These are phyloP conservation scores for Blastomussa wellsi DNA, from an alignment of 92 coral and sea anemone genomes.

Conservation along the genomic window DNA sequence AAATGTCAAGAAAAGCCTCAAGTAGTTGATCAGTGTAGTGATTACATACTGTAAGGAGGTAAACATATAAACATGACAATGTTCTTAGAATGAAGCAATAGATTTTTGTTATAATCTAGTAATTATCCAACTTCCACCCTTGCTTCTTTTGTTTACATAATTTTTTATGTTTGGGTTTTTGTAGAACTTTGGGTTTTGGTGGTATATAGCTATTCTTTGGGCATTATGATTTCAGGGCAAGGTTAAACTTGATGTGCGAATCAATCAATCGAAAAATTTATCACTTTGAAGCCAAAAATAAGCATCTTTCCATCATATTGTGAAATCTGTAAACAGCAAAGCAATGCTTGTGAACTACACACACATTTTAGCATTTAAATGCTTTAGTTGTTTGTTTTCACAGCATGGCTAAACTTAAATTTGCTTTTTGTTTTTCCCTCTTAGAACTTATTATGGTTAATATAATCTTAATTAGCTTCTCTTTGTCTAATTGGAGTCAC, in stretches of 20 bases:
- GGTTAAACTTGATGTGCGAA: not conserved
- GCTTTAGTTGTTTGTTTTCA: constrained; percentile 16
- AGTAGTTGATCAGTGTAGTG: not conserved
- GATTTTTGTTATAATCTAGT: not conserved
- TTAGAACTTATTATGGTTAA: not conserved
- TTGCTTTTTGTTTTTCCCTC: not conserved
- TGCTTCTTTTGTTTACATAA: not conserved
- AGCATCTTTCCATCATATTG: not conserved
- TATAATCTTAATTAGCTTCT: not conserved
- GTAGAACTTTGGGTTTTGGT: not conserved
- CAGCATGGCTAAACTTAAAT: not conserved
- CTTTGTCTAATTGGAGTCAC: not conserved
- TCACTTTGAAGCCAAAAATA: not conserved
- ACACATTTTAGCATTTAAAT: not conserved
- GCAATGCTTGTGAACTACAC: not conserved
- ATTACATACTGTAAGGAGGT: not conserved
- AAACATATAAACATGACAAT: not conserved
- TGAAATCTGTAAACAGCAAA: not conserved
- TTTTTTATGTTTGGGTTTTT: not conserved
- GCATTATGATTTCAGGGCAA: not conserved
- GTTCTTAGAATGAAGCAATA: not conserved
- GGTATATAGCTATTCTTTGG: not conserved
- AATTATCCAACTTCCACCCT: not conserved
- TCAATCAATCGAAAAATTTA: not conserved
- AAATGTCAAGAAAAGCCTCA: not conserved